Evolutionary conservation across 2,888 invertebrate genomes (phyloP), one percentile per base, ranked within the genome.

Genomic region (Melinopterus prodromus): DNA sequence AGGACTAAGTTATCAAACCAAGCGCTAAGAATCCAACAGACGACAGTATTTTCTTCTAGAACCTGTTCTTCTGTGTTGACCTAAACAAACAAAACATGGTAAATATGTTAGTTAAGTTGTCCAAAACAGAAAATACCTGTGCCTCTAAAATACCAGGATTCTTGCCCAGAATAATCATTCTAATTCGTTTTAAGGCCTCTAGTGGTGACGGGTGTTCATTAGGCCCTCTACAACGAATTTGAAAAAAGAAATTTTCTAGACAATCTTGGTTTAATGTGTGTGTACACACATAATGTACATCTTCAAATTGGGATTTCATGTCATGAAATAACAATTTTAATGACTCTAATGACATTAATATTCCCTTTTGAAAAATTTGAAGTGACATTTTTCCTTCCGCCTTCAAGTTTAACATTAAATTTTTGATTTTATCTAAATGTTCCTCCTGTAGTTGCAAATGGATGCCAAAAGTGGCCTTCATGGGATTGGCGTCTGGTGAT

Each of bases 141-240:
- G 26, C 26, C 26, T 26, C 26, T 26, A 26, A 26, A 3, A 26
- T 26, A 26, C 26, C 26, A 26, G 26, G 26, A 26, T 26, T 26
- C 71, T 83, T 83, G 6, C 83, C 81, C 2, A 83, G 78, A 14
- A 83, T 76, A 70, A 83, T 82, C 77, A 82, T 77, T 71, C 80
- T 81, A 16, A 83, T 72, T 15, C 82, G 80, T 69, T 82, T 81
- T 3, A 83, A 16, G n/a, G 79, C 81, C 76, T 82, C 81, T 76
- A 84, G 36, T 71, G 83, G 79, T 16, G 83, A 76, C 14, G 83
- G 83, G 71, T 83, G 84, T 74, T 84, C 84, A 78, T 84, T 72
- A 12, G 81, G 81, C 36, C 84, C 83, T 74, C 81, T 75, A 26
- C 80, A 81, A 70, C 78, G 70, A 36, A 79, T 53, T 74, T 80